phyloP scores from a whole-genome alignment of 2,888 invertebrate genomes.

The Sesamia inferens region DNA sequence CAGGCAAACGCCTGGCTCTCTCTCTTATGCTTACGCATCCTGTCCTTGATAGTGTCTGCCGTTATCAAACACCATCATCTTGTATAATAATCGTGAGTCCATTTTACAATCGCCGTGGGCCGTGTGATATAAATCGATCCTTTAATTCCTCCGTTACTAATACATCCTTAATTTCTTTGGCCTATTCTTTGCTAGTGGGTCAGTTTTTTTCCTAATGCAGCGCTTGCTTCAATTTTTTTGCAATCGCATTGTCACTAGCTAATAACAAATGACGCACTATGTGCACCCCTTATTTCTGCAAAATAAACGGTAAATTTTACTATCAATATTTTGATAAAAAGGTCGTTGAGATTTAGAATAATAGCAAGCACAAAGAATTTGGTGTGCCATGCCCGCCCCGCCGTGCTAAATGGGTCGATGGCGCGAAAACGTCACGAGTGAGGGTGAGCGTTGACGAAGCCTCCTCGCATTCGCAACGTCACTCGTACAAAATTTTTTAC shows the following conservation, averaged over 20 bases:
- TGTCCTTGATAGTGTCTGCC: constrained; percentile 84
- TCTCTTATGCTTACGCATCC: constrained; percentile 89
- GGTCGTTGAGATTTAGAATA: constrained; percentile 74
- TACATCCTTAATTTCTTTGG: constrained; percentile 89
- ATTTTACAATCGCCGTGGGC: constrained; percentile 88
- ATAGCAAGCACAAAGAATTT: constrained; percentile 77
- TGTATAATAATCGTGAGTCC: constrained; percentile 87
- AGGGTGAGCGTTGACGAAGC: constrained; percentile 73
- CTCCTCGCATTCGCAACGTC: constrained; percentile 64
- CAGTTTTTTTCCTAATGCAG: constrained; percentile 76
- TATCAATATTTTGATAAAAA: constrained; percentile 78
- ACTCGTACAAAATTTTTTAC: constrained; percentile 59
- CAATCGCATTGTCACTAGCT: constrained; percentile 88
- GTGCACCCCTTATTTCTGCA: constrained; percentile 88
- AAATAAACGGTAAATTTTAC: constrained; percentile 74
- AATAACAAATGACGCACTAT: constrained; percentile 86
- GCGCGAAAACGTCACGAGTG: constrained; percentile 87
- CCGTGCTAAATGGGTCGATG: constrained; percentile 88
- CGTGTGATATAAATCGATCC: constrained; percentile 87
- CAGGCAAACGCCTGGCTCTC: constrained; percentile 87
- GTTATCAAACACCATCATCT: constrained; percentile 84
- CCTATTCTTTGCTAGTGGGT: constrained; percentile 86
- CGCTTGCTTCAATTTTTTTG: constrained; percentile 82
- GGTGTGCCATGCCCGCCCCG: constrained; percentile 79
- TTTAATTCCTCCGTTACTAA: constrained; percentile 83